These are phyloP conservation scores for Anarsia innoxiella DNA, from an alignment of 2,888 invertebrate species.

Conservation along the genomic window DNA sequence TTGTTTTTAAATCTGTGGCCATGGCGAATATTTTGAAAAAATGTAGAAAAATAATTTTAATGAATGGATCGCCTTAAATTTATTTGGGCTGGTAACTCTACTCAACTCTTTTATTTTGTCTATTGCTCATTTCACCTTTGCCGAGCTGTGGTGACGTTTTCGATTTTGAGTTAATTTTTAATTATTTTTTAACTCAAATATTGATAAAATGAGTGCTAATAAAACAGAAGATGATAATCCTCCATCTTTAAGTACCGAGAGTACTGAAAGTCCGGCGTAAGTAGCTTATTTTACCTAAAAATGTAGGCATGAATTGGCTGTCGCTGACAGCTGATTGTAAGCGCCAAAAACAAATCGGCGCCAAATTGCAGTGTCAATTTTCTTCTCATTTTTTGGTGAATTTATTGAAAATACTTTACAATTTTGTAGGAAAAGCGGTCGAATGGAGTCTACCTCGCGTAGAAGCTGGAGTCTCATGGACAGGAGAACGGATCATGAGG, in stretches of 20 bases:
- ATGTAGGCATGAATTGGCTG: constrained; percentile 21
- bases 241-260: constrained; percentile 31
- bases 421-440: constrained; percentile 52
- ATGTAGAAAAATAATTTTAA: no score
- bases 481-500: constrained; percentile 59
- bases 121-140: no score
- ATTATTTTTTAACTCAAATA: no score
- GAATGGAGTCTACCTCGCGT: constrained; percentile 41
- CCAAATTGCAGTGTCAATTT: constrained; percentile 31
- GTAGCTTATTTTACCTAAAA: constrained; percentile 22
- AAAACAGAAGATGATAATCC: constrained; percentile 36
- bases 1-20: no score
- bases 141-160: no score
- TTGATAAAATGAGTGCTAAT: constrained; percentile 46
- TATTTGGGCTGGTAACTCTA: constrained; percentile 2
- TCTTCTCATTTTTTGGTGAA: constrained; percentile 13
- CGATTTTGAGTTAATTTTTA: no score
- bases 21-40: no score
- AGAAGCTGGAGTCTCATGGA: constrained; percentile 69
- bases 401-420: constrained; percentile 20
- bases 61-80: no score
- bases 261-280: constrained; percentile 53
- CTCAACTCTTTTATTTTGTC: no score
- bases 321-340: constrained; percentile 63
- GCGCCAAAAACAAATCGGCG: constrained; percentile 69